These are phyloP conservation scores for Zapornia atra DNA, from an alignment of 2,113 vertebrate species.

Conservation along the genomic window DNA sequence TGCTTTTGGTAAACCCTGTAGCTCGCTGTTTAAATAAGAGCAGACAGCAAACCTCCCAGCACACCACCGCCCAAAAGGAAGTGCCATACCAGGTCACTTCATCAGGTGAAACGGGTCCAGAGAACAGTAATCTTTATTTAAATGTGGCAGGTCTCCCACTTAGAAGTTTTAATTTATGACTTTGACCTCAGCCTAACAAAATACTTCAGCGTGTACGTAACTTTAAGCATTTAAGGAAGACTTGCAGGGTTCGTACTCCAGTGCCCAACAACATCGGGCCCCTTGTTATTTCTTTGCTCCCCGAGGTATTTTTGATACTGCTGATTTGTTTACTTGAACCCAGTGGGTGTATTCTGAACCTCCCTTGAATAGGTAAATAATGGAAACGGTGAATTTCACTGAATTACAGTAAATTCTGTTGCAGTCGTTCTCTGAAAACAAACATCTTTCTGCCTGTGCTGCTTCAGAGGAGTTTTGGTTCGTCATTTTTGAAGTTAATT, in stretches of 20 bases:
- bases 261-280: neutral
- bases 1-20: neutral
- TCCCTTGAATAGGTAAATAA: neutral
- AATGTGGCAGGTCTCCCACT: neutral
- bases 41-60: neutral
- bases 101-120: neutral
- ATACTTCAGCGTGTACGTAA: rapidly evolving
- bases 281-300: neutral
- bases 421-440: neutral
- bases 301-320: neutral
- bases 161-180: neutral
- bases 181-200: neutral
- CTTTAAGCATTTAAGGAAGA: neutral
- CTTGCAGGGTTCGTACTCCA: neutral
- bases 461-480: neutral
- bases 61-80: neutral
- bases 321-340: neutral
- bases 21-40: neutral
- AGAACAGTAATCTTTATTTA: neutral
- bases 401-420: neutral
- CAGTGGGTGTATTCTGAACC: neutral
- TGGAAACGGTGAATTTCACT: neutral
- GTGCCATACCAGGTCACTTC: neutral
- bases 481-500: neutral
- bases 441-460: neutral